Conservation (phyloP, 1,140 invertebrate species). For the Drosophila seguyi region DNA sequence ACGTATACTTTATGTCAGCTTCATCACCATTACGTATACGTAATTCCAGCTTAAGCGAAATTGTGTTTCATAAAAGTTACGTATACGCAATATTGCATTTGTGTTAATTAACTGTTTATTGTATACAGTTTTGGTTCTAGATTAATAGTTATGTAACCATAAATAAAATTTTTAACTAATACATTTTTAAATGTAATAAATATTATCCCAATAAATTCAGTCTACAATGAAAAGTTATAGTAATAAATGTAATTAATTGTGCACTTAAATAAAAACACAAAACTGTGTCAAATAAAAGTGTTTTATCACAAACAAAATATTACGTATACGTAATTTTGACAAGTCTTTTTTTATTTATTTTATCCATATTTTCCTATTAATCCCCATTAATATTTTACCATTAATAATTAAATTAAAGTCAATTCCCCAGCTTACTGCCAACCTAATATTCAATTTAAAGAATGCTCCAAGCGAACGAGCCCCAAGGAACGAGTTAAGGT, state of each 20-base stretch:
- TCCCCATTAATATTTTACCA: not conserved
- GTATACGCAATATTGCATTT: not conserved
- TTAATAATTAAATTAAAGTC: slow-evolving; percentile 11
- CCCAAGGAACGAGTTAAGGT: not conserved
- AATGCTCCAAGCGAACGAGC: slow-evolving; percentile 3
- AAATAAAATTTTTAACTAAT: not conserved
- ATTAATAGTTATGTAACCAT: no score
- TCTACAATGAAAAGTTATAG: not conserved
- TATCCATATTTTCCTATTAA: rapidly evolving
- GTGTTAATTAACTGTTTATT: not conserved
- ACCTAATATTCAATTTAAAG: slow-evolving; percentile 18
- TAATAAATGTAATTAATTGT: not conserved
- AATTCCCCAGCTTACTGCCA: not conserved
- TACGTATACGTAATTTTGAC: not conserved
- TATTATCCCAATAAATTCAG: not conserved
- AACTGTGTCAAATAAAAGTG: not conserved
- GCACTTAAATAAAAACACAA: not conserved
- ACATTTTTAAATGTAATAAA: not conserved
- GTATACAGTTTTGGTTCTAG: not conserved
- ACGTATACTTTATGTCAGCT: no score
- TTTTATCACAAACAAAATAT: not conserved
- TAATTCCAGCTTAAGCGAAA: no score
- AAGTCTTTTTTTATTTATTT: not conserved
- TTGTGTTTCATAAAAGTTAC: not conserved
- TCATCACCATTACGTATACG: no score